Evolutionary conservation across 2,797 vertebrate genomes (phyloP).

Genomic region (Jordanella pulchra): DNA sequence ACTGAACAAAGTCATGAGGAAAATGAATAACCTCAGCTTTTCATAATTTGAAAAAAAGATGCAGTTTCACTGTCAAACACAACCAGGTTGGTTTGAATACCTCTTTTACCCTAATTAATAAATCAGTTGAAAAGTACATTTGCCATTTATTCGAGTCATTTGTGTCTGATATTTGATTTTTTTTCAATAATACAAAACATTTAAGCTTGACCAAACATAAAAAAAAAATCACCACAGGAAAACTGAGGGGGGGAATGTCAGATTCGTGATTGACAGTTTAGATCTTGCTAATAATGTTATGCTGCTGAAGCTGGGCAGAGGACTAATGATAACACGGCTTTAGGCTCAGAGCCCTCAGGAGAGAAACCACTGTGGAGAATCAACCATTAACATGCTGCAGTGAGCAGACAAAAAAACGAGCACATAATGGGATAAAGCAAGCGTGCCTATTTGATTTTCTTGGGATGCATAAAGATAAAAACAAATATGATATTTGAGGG

Average conservation of each 20-base stretch:
- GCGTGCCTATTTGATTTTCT: constrained; percentile 28
- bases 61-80: not conserved
- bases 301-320: constrained; percentile 24
- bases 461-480: constrained; percentile 29
- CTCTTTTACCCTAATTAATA: not conserved
- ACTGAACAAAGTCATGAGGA: not conserved
- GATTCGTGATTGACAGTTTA: constrained; percentile 11
- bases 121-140: not conserved
- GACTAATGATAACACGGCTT: constrained; percentile 36
- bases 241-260: not conserved
- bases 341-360: constrained; percentile 24
- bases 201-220: not conserved
- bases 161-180: not conserved
- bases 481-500: constrained; percentile 18
- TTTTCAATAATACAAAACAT: not conserved
- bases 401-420: constrained; percentile 18
- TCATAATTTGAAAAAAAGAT: not conserved
- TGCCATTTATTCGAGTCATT: not conserved
- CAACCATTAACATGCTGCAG: constrained; percentile 28
- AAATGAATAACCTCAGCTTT: not conserved
- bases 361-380: constrained; percentile 33
- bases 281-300: constrained; percentile 40
- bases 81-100: not conserved
- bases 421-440: constrained; percentile 35
- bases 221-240: not conserved